A percentile compares a stretch with the other conserved stretches of the same genome.
Conservation (phyloP, 53 echinoderm and acorn worm genomes). For the Henricia sp. region DNA sequence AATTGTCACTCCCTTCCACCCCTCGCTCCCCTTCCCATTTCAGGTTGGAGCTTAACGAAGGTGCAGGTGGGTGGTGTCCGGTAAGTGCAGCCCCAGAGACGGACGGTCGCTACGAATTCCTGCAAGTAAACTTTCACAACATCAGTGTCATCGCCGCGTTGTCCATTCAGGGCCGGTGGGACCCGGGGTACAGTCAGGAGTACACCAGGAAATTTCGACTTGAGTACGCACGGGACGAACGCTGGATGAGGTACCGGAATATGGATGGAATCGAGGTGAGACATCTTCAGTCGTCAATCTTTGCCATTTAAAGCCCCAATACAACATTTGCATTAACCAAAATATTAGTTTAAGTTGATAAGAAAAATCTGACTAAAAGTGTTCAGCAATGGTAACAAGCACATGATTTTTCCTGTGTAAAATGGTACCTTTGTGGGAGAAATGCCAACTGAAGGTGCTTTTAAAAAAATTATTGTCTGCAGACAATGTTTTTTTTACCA, state of each 20-base stretch:
- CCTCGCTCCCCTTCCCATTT: background rate
- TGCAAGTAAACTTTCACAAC: constrained; percentile 83
- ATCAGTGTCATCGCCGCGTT: constrained; percentile 80
- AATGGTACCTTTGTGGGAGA: no score
- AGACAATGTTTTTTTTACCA: no score
- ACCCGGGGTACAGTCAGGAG: constrained; percentile 76
- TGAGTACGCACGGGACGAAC: constrained; percentile 76
- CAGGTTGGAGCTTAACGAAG: constrained; percentile 34
- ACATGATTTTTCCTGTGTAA: no score
- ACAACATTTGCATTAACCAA: no score
- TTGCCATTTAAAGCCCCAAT: no score
- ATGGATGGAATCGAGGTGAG: constrained; percentile 62
- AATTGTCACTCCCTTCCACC: no score
- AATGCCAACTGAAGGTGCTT: no score
- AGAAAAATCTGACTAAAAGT: no score
- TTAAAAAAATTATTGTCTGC: no score
- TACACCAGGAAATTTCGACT: constrained; percentile 72
- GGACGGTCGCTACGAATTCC: constrained; percentile 77
- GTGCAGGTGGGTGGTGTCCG: constrained; percentile 94
- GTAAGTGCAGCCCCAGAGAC: constrained; percentile 68
- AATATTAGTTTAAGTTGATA: no score
- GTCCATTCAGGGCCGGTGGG: constrained; percentile 87
- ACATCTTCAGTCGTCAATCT: no score
- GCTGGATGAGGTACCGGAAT: constrained; percentile 72
- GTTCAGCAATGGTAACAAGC: no score